Evolutionary conservation across 2,113 vertebrate genomes (phyloP).

Genomic region (Colaptes auratus): DNA sequence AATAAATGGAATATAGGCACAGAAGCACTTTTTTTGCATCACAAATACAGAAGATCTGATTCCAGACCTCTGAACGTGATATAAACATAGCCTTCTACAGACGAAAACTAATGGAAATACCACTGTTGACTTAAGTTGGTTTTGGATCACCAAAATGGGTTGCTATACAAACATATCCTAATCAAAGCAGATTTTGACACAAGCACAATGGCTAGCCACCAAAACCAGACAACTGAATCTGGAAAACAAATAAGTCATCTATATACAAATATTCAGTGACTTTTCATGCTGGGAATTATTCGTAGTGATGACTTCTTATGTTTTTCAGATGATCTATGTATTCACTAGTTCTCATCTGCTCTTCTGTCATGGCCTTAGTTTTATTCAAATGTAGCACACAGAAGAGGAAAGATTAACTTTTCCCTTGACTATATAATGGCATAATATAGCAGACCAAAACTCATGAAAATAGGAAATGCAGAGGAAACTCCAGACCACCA

Average conservation of each 20-base stretch:
- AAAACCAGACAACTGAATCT: background rate
- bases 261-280: background rate
- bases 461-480: constrained; percentile 35
- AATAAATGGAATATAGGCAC: background rate
- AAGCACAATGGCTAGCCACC: background rate
- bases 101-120: constrained; percentile 8
- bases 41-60: background rate
- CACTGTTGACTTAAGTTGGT: background rate
- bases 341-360: background rate
- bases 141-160: background rate
- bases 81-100: background rate
- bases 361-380: constrained; percentile 19
- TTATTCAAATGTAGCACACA: background rate
- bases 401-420: background rate
- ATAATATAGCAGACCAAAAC: constrained; percentile 65
- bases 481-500: constrained; percentile 6
- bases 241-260: background rate
- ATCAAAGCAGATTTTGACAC: background rate
- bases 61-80: background rate
- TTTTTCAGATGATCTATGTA: background rate
- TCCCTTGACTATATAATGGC: constrained; percentile 46
- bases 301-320: background rate
- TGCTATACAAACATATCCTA: background rate
- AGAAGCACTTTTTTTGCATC: background rate
- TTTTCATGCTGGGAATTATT: background rate